phyloP scores from a whole-genome alignment of 2,888 invertebrate species.

The Arge pagana region DNA sequence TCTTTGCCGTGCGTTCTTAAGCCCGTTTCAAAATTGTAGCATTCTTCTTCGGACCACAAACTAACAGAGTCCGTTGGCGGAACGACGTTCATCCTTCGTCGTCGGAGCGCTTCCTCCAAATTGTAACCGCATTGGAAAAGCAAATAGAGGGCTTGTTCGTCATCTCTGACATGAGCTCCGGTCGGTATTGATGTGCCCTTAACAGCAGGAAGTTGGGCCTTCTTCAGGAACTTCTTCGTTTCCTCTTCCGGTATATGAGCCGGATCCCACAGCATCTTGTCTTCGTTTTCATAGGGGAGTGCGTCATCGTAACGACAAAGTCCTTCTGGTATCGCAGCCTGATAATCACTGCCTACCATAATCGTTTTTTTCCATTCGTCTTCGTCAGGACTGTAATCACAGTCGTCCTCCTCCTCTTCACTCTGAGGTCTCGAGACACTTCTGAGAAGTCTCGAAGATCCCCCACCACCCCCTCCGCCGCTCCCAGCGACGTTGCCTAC shows the following conservation, averaged over 20 bases:
- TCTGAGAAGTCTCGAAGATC: conserved; percentile 51
- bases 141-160: conserved; percentile 87
- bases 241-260: conserved; percentile 71
- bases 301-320: conserved; percentile 91
- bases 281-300: conserved; percentile 93
- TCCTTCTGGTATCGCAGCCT: conserved; percentile 92
- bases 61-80: conserved; percentile 76
- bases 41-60: conserved; percentile 97
- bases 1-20: conserved; percentile 93
- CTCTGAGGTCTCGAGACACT: conserved; percentile 75
- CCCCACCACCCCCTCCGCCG: conserved; percentile 43
- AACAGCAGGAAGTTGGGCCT: conserved; percentile 56
- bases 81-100: conserved; percentile 75
- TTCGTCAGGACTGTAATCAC: conserved; percentile 82
- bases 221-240: conserved; percentile 81
- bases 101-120: conserved; percentile 87
- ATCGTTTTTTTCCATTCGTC: conserved; percentile 93
- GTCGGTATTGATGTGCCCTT: conserved; percentile 65
- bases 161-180: conserved; percentile 81
- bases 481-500: conserved; percentile 31
- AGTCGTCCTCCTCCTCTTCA: conserved; percentile 81
- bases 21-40: conserved; percentile 95
- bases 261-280: conserved; percentile 93
- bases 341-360: conserved; percentile 93
- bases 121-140: conserved; percentile 94